Evolutionary conservation across 2,113 vertebrate species (phyloP).

Genomic region (Festucalex cinctus): DNA sequence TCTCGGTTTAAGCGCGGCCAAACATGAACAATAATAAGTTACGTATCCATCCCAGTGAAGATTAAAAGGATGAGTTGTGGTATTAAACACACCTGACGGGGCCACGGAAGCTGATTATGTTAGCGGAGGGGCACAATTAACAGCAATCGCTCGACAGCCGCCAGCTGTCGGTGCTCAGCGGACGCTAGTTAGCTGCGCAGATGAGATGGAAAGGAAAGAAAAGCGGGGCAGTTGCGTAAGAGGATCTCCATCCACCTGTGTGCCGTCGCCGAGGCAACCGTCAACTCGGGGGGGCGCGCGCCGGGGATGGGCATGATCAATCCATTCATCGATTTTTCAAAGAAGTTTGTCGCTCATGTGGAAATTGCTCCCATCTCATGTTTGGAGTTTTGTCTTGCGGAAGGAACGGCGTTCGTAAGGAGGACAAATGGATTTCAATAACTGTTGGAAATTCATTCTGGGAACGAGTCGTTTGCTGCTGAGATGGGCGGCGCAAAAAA

Average conservation of each 20-base stretch:
- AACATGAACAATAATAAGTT: conserved; percentile 6
- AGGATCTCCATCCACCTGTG: conserved; percentile 36
- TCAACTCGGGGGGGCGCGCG: background rate
- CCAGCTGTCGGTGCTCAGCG: conserved; percentile 42
- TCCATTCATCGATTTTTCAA: conserved; percentile 3
- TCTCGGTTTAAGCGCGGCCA: conserved; percentile 10
- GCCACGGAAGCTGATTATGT: conserved; percentile 61
- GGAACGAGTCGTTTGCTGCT: background rate
- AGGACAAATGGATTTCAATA: background rate
- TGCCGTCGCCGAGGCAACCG: background rate
- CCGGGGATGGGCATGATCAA: background rate
- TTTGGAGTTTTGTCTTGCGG: background rate
- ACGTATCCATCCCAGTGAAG: conserved; percentile 10
- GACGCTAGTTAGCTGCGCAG: conserved; percentile 26
- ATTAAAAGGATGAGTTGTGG: conserved; percentile 16
- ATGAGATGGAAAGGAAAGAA: conserved; percentile 15
- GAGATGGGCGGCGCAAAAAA: background rate
- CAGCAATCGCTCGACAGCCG: conserved; percentile 58
- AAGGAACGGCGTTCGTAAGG: no score
- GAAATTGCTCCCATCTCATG: background rate
- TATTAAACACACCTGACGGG: conserved; percentile 45
- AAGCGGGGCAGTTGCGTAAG: conserved; percentile 41
- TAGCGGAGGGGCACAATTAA: conserved; percentile 61
- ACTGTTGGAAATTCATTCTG: background rate
- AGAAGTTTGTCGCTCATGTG: conserved; percentile 6